phyloP scores from a whole-genome alignment of 2,113 vertebrate genomes.

The Dryoscopus gambensis region DNA sequence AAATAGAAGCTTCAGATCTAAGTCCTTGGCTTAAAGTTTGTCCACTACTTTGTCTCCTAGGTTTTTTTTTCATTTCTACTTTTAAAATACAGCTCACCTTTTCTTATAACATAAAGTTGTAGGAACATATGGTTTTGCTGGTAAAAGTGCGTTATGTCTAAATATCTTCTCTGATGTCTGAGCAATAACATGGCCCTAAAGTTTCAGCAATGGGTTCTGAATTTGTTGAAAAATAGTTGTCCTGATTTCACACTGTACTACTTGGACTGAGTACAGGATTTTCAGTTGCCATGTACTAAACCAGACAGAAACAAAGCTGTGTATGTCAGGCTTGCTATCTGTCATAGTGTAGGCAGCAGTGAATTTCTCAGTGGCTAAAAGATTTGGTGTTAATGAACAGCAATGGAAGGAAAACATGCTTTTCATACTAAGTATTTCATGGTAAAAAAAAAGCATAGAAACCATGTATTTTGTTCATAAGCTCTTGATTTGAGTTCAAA shows the following conservation, averaged over 20 bases:
- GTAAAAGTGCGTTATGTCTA: background rate
- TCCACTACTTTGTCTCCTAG: background rate
- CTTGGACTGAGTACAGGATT: background rate
- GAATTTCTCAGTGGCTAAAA: background rate
- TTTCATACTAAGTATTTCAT: background rate
- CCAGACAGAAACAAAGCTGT: background rate
- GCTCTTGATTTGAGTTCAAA: background rate
- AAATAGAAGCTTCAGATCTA: background rate
- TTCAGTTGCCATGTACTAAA: background rate
- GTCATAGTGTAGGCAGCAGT: background rate
- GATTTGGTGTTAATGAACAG: background rate
- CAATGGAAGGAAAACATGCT: background rate
- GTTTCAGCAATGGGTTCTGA: background rate
- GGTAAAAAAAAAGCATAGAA: background rate
- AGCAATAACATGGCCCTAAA: background rate
- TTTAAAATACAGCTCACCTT: background rate
- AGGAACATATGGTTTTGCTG: background rate
- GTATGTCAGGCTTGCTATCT: background rate
- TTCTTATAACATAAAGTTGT: background rate
- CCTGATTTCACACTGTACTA: background rate
- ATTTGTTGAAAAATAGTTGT: background rate
- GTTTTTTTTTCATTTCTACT: background rate
- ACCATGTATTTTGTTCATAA: background rate
- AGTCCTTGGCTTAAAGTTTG: background rate
- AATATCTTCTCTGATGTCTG: background rate